Base-by-base conservation (phyloP, 2,888 invertebrate genomes). In the Pocota personata region DNA sequence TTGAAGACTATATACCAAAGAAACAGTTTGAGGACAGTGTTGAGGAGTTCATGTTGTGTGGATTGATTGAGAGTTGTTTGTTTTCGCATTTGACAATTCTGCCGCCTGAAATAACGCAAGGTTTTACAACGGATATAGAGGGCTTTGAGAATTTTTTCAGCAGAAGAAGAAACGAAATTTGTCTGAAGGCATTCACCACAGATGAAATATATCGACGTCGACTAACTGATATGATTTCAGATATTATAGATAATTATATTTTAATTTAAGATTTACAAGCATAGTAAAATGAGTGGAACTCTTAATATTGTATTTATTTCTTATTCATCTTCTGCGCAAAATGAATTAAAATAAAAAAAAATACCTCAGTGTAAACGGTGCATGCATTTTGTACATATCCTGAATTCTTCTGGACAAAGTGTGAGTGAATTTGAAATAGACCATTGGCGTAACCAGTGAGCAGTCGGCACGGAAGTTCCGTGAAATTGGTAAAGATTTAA, bases 81-180 rank as follows among this genome's bases (percentile, higher is more conserved):
- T 93, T 93, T 93, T 89, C 92, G 89, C 91, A 95, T 91, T 87
- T 94, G 79, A 93, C 94, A 19, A 94, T 94, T 89, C 89, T 95
- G 37, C 93, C 94, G 7, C 92, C 93, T 5, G 92, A 93, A n/a
- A 87, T 93, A 27, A 93, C 93, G 0, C 93, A 92, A 5, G 89
- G 91, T 75, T 90, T 93, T 21, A 93, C 94, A 24, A 89, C 91
- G 6, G 93, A 94, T 73, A 92, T 93, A 0, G 92, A 91, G 7
- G 93, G 93, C 32, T 95, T 94, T 89, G 91, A 93, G 32, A 93
- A 95, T 50, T 94, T 95, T 89, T 92, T 94, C 5, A 92, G 92
- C 2, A 92, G 88, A 35, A 93, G 94, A 88, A 94, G 95, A 88
- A 93, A 93, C 5, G 90, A 93, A 16, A 94, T 94, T 88, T 93